Evolutionary conservation across 2,113 vertebrate genomes (phyloP).

Genomic region (Labeo rohita): DNA sequence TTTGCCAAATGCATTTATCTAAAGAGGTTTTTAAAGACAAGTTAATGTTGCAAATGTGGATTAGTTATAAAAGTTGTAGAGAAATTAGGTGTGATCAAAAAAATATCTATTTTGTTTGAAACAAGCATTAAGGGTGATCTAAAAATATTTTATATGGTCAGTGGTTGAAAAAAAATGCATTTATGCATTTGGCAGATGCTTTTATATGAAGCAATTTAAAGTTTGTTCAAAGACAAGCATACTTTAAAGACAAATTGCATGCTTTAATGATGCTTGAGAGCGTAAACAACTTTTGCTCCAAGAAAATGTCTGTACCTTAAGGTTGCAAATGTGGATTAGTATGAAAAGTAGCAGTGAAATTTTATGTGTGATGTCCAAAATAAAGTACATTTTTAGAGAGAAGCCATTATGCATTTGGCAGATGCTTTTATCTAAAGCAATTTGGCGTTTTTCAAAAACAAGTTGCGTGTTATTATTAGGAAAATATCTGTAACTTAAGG

Average conservation of each 20-base stretch:
- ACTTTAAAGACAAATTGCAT: not conserved
- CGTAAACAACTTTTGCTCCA: not conserved
- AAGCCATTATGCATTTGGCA: not conserved
- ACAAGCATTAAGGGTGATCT: too few species aligned
- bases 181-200: not conserved
- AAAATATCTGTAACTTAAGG: not conserved
- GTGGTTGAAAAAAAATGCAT: not conserved
- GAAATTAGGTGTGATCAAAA: too few species aligned
- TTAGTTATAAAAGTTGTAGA: too few species aligned
- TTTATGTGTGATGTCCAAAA: not conserved
- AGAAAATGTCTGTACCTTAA: not conserved
- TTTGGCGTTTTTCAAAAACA: not conserved
- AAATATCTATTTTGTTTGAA: too few species aligned
- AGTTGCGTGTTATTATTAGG: not conserved
- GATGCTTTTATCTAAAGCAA: not conserved
- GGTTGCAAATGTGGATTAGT: not conserved
- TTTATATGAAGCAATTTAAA: not conserved
- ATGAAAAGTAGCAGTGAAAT: not conserved
- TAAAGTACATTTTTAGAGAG: not conserved
- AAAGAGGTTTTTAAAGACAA: too few species aligned
- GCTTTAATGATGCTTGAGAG: not conserved
- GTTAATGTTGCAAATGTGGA: too few species aligned
- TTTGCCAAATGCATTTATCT: too few species aligned
- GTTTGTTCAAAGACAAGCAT: not conserved
- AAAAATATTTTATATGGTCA: not conserved